Evolutionary conservation across 2,113 vertebrate genomes (phyloP).

Genomic region (Oncorhynchus clarkii): DNA sequence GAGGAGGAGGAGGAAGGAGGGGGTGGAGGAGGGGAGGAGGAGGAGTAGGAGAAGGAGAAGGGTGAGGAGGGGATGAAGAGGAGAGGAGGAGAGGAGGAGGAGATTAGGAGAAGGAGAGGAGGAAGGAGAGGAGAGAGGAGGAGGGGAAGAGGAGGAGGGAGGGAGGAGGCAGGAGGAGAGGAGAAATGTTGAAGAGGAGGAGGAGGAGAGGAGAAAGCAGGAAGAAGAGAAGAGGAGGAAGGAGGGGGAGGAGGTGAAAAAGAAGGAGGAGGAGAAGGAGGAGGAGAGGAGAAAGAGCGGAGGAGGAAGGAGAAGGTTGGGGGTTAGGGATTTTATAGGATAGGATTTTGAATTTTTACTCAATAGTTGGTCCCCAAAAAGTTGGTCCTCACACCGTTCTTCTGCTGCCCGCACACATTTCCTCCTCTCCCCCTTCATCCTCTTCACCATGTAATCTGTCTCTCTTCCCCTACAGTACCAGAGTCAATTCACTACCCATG

Average conservation of each 20-base stretch:
- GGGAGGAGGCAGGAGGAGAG: too few species aligned
- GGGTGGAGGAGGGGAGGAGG: not conserved
- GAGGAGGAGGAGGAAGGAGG: not conserved
- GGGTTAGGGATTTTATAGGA: too few species aligned
- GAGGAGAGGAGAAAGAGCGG: not conserved
- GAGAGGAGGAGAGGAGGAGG: not conserved
- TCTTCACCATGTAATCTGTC: too few species aligned
- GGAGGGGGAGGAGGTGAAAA: not conserved
- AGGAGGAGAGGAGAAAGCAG: not conserved
- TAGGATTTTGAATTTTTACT: too few species aligned
- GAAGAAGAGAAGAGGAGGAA: not conserved
- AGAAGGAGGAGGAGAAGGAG: too few species aligned
- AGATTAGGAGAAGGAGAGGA: too few species aligned
- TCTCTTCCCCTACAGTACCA: too few species aligned
- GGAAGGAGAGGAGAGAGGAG: too few species aligned
- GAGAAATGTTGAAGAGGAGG: not conserved
- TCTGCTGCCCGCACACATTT: not conserved
- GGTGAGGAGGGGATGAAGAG: not conserved
- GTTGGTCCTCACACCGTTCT: too few species aligned
- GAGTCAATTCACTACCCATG: too few species aligned
- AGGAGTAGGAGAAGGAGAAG: not conserved
- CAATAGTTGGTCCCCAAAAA: too few species aligned
- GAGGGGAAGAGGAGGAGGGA: not conserved
- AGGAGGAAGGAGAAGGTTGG: not conserved
- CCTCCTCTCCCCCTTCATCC: not conserved